These are phyloP conservation scores for Styela clava DNA, from an alignment of 23 tunicate genomes.

Conservation along the genomic window DNA sequence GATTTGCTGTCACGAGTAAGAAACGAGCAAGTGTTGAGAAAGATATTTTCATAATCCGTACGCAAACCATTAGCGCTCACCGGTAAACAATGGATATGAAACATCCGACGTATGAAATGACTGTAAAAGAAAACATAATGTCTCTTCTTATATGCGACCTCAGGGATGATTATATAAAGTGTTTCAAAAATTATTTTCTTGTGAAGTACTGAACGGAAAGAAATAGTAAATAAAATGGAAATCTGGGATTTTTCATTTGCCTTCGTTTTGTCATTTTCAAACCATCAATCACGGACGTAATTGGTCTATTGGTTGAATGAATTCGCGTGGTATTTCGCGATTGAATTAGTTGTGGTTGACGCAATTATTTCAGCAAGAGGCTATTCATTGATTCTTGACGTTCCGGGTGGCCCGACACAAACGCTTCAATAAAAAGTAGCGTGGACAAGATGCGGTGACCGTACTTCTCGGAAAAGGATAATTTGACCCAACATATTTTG, in stretches of 20 bases:
- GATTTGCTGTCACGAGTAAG: constrained; percentile 12
- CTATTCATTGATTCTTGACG: not conserved
- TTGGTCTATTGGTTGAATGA: constrained; percentile 10
- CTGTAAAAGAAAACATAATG: not conserved
- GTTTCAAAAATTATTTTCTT: not conserved
- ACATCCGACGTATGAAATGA: constrained; percentile 14
- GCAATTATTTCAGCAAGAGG: not conserved
- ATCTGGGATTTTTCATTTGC: constrained; percentile 6
- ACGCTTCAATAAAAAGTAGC: no score
- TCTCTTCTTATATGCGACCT: not conserved
- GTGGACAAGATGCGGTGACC: no score
- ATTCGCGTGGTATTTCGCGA: constrained; percentile 23
- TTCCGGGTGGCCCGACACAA: not conserved
- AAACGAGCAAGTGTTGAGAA: constrained; percentile 6
- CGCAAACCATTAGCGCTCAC: constrained; percentile 18
- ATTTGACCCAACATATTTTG: not conserved
- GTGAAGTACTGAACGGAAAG: no score
- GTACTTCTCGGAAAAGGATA: not conserved
- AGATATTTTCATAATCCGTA: constrained; percentile 22
- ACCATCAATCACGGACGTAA: constrained; percentile 19
- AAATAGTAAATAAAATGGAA: not conserved
- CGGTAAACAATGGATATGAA: constrained; percentile 6
- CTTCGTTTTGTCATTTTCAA: constrained; percentile 9
- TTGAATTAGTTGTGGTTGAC: constrained; percentile 12
- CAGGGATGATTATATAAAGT: not conserved